Evolutionary conservation across 1,140 invertebrate species (phyloP), one percentile per base, ranked within the genome.

Genomic region (Tetraneura akinire): DNA sequence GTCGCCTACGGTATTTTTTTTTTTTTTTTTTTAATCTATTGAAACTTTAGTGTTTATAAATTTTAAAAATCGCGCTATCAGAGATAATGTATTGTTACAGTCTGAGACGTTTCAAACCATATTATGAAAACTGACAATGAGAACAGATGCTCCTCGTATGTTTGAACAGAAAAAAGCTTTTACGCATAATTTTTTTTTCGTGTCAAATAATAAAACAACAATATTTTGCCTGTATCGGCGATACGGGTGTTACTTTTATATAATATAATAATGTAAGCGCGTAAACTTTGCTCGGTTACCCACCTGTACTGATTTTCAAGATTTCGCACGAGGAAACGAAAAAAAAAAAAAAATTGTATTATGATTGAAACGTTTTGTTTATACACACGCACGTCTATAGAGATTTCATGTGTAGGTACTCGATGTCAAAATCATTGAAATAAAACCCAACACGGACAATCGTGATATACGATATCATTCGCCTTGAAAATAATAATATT

Each of bases 141-240:
- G 47, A 47, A 68, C 16, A 23, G 42, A 6, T 18, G 21, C n/a
- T 2, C n/a, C 5, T 37, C 23, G 16, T 47, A 47, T 23, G n/a
- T 47, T 68, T 68, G 23, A 68, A 47, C 66, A 21, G 21, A 47
- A 37, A 68, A 68, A 68, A 68, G 66, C 66, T 68, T 68, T 68
- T 68, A 68, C 66, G 16, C 45, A 42, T 68, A n/a, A n/a, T 42
- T 37, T 68, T 47, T 47, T 57, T 66, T 47, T 68, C 21, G 3
- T 68, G 66, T 68, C 66, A 68, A 68, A 14, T 37, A 47, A 47
- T 68, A 68, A 68, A 68, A 47, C 26, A 68, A 68, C 66, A 11
- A 68, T 68, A 23, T 68, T 68, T n/a, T n/a, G n/a, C n/a, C 1
- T 47, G 37, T 18, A 68, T 16, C 13, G 9, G 9, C 21, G n/a